Conservation (phyloP, 2,888 invertebrate species). For the Habroteleia sp. region DNA sequence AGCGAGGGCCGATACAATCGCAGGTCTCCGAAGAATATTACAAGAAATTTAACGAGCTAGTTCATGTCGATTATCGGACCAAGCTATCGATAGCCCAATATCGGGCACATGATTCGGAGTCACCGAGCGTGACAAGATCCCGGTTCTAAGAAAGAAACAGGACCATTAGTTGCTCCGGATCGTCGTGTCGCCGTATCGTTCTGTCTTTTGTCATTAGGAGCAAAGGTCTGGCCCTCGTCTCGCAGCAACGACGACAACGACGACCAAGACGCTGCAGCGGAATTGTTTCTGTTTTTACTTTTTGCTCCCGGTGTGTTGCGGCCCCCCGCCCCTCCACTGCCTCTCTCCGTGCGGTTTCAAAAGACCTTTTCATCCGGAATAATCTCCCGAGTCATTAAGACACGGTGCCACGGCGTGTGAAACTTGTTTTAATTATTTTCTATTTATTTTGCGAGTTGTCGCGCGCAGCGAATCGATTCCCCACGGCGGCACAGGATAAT, state of each 20-base stretch:
- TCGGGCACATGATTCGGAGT: conserved; percentile 57
- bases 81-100: conserved; percentile 57
- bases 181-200: conserved; percentile 61
- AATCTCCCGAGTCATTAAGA: conserved; percentile 59
- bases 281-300: conserved; percentile 57
- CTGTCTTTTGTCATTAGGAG: conserved; percentile 62
- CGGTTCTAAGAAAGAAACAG: conserved; percentile 65
- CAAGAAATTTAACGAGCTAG: conserved; percentile 59
- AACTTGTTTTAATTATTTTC: conserved; percentile 58
- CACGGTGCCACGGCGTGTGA: conserved; percentile 46
- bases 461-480: conserved; percentile 27
- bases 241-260: conserved; percentile 43
- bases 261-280: conserved; percentile 39
- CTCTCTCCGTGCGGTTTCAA: conserved; percentile 34
- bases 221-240: conserved; percentile 56
- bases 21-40: conserved; percentile 21
- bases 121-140: conserved; percentile 61
- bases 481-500: conserved; percentile 17
- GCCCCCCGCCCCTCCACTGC: not conserved
- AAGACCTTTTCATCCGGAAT: conserved; percentile 60
- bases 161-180: conserved; percentile 68
- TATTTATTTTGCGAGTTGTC: conserved; percentile 46
- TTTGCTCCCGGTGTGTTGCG: conserved; percentile 29
- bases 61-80: conserved; percentile 50
- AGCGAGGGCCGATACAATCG: conserved; percentile 45